Evolutionary conservation across 2,797 vertebrate genomes (phyloP), one percentile per base, ranked within the genome.

Genomic region (Hyperoplus lanceolatus): DNA sequence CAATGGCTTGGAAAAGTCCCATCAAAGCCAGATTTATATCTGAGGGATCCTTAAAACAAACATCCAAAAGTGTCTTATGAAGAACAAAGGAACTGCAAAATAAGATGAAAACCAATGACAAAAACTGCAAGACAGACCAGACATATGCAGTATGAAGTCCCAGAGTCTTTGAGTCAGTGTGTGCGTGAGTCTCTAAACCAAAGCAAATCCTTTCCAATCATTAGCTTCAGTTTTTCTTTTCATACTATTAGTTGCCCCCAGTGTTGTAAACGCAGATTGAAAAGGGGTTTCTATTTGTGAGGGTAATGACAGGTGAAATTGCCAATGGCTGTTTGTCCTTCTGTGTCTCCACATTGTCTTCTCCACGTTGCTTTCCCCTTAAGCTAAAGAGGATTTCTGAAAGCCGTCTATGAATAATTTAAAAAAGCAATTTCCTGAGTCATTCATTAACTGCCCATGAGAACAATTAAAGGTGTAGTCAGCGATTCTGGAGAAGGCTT

Each of bases 301-400:
- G 87, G 87, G 83, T 90, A 91, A 91, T 90, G 92, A 83, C 80
- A 91, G 79, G 87, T 87, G 90, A 92, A 92, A 92, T 91, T 84
- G 84, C 75, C n/a, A 75, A 73, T 8, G 41, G 18, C n/a, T 49
- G 16, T 43, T 73, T 41, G 18, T 68, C 66, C 36, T 45, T 42
- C 51, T 51, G 3, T 60, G n/a, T 56, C 48, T 49, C 56, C 50
- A 63, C 29, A 29, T 16, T 49, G 39, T 41, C 55, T 61, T 29
- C 42, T 53, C 46, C 38, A 36, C 54, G 77, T 74, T 58, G 6
- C 77, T 70, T 67, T 71, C 68, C 51, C 49, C 6, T 38, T 64
- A 46, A 58, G 29, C 18, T 42, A 58, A 75, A 66, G 21, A 58
- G 49, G n/a, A n/a, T 29, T 41, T 43, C 53, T 73, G 41, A 68